Conservation (phyloP, 1,140 invertebrate genomes). For the Drosophila tani region DNA sequence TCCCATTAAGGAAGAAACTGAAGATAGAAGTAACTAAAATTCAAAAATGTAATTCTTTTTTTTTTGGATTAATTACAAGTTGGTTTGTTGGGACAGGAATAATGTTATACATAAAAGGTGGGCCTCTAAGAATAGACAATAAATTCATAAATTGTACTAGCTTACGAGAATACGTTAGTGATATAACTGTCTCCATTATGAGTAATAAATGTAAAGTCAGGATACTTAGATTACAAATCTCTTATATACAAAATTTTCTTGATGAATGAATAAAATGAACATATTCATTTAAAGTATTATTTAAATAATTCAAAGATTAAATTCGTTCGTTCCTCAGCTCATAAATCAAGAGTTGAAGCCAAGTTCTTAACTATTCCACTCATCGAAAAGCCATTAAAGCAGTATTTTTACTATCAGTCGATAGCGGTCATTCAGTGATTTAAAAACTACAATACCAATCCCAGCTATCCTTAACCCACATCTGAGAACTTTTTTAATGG, state of each 20-base stretch:
- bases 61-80: too few relatives aligned
- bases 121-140: too few relatives aligned
- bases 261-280: background rate
- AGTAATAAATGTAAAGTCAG: too few relatives aligned
- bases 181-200: too few relatives aligned
- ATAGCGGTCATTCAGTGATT: background rate
- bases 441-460: background rate
- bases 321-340: background rate
- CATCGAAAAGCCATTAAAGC: background rate
- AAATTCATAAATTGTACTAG: too few relatives aligned
- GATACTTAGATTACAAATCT: too few relatives aligned
- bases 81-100: too few relatives aligned
- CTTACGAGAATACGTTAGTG: too few relatives aligned
- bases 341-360: background rate
- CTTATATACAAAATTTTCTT: background rate
- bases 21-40: too few relatives aligned
- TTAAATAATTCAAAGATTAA: background rate
- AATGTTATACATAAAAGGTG: too few relatives aligned
- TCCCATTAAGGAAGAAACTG: too few relatives aligned
- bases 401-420: background rate
- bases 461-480: constrained; percentile 41
- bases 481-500: constrained; percentile 3
- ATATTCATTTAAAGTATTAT: background rate
- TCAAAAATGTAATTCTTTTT: too few relatives aligned
- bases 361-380: background rate